Percentiles rank a stretch among this genome's conserved stretches.
Conservation (phyloP, 64 coral and sea anemone species). For the Acropora tenuis region DNA sequence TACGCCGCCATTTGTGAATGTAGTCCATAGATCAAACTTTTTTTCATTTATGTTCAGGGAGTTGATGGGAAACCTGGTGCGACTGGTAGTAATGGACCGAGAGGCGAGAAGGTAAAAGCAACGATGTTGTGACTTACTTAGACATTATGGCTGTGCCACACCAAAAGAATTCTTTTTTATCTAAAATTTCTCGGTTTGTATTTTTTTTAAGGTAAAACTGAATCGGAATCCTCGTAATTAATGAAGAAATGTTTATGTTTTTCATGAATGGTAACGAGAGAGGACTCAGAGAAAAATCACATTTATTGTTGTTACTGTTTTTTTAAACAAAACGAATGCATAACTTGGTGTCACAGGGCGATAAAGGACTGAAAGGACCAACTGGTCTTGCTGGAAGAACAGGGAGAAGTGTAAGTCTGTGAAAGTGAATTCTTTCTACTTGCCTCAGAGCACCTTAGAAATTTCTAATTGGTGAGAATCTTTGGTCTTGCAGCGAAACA, state of each 20-base stretch:
- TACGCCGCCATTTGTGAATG: not conserved
- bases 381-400: not conserved
- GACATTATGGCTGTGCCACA: too few species aligned
- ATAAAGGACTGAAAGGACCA: conserved; percentile 6
- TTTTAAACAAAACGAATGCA: not conserved
- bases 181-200: too few species aligned
- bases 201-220: too few species aligned
- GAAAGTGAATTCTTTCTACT: not conserved
- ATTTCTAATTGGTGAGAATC: too few species aligned
- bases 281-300: too few species aligned
- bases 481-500: too few species aligned
- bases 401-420: not conserved
- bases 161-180: too few species aligned
- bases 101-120: conserved; percentile 9
- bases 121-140: not conserved
- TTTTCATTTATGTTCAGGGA: not conserved
- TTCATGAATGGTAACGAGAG: too few species aligned
- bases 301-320: not conserved
- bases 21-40: not conserved
- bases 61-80: not conserved
- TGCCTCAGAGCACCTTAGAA: too few species aligned
- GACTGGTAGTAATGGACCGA: not conserved
- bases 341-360: not conserved
- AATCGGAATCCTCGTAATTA: too few species aligned
- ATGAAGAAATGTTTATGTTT: too few species aligned